Evolutionary conservation across 2,888 invertebrate species (phyloP).

Genomic region (Rhyacophila evoluta): DNA sequence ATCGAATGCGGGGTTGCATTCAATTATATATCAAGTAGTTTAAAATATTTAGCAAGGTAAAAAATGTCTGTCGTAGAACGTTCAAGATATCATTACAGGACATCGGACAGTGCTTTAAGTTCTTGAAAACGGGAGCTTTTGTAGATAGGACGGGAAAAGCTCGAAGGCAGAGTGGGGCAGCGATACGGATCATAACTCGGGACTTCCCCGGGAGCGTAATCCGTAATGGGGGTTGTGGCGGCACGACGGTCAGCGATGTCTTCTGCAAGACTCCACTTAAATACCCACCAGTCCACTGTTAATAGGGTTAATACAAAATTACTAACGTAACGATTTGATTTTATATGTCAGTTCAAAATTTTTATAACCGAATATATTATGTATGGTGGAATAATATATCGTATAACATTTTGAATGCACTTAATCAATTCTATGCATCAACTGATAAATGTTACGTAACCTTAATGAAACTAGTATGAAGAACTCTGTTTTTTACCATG

Average conservation of each 20-base stretch:
- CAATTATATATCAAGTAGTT: no score
- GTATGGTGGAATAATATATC: no score
- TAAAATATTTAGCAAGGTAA: no score
- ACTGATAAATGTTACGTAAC: no score
- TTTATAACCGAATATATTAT: no score
- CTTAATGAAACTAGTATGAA: no score
- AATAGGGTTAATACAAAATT: slow-evolving; percentile 23
- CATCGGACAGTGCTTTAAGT: slow-evolving; percentile 18
- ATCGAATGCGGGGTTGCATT: no score
- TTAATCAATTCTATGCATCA: no score
- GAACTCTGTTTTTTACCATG: no score
- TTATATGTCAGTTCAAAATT: no score
- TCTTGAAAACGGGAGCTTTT: slow-evolving; percentile 1
- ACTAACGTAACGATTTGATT: neutral
- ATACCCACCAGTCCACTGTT: neutral
- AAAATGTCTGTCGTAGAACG: neutral
- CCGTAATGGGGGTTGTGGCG: slow-evolving; percentile 29
- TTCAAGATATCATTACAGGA: slow-evolving; percentile 20
- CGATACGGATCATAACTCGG: slow-evolving; percentile 40
- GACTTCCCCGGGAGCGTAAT: slow-evolving; percentile 31
- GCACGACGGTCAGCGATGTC: slow-evolving; percentile 33
- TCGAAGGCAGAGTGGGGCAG: slow-evolving; percentile 13
- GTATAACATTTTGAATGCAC: no score
- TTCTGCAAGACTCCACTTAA: slow-evolving; percentile 28
- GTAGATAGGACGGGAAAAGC: slow-evolving; percentile 24